These are phyloP conservation scores for Netta rufina DNA, from an alignment of 2,797 vertebrate genomes.

Conservation along the genomic window DNA sequence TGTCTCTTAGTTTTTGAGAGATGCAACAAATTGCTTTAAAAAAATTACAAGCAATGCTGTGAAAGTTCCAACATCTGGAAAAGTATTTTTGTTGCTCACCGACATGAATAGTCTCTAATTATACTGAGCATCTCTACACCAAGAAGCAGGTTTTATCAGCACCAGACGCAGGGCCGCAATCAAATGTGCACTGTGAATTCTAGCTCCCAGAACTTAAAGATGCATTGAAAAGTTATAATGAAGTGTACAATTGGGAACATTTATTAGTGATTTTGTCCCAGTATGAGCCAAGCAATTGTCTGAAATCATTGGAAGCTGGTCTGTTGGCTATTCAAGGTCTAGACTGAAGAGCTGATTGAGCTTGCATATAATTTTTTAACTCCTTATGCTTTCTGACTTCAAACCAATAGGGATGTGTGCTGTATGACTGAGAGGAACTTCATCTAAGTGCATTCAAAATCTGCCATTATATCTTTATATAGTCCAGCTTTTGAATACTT, in stretches of 20 bases:
- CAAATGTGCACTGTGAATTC: slow-evolving; percentile 23
- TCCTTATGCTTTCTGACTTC: slow-evolving; percentile 35
- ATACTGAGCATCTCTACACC: neutral
- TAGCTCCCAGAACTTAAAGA: slow-evolving; percentile 29
- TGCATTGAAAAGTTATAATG: slow-evolving; percentile 46
- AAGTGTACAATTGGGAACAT: slow-evolving; percentile 34
- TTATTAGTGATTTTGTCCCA: slow-evolving; percentile 23
- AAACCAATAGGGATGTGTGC: neutral
- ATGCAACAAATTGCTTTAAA: neutral
- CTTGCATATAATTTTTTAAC: slow-evolving; percentile 38
- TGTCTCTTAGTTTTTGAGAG: neutral
- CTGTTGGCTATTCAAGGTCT: slow-evolving; percentile 50
- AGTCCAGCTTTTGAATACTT: neutral
- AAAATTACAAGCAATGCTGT: neutral
- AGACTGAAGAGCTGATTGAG: slow-evolving; percentile 43
- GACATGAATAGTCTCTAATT: slow-evolving; percentile 53
- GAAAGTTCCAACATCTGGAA: slow-evolving; percentile 5
- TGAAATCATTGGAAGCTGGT: slow-evolving; percentile 48
- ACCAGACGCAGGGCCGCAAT: neutral
- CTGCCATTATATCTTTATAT: neutral
- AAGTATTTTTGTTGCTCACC: neutral
- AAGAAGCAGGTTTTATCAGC: neutral
- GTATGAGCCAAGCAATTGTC: slow-evolving; percentile 31
- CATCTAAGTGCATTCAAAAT: neutral
- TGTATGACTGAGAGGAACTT: neutral